Percentiles rank a stretch among this genome's conserved stretches.
These are phyloP conservation scores for Lucilia sericata DNA, from an alignment of 1,140 invertebrate species.

Conservation along the genomic window DNA sequence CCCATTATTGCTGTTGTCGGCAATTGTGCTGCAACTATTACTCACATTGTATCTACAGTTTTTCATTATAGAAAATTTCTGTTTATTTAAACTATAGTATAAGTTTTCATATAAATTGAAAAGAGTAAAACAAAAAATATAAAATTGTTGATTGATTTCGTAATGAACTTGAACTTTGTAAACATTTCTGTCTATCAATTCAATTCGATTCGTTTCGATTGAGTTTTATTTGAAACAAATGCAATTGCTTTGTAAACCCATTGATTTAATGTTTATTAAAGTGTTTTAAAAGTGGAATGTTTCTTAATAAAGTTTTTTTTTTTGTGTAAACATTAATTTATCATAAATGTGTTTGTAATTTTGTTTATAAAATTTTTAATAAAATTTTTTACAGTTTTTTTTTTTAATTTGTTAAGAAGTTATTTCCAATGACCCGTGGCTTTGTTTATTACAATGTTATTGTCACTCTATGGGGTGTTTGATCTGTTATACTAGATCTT, in stretches of 20 bases:
- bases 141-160: slow-evolving; percentile 34
- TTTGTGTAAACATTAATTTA: slow-evolving; percentile 30
- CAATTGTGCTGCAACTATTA: background rate
- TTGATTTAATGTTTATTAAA: background rate
- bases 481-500: background rate
- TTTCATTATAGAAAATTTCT: background rate
- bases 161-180: slow-evolving; percentile 39
- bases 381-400: background rate
- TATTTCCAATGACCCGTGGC: background rate
- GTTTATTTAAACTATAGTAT: background rate
- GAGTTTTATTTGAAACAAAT: background rate
- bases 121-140: background rate
- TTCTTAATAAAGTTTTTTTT: slow-evolving; percentile 1
- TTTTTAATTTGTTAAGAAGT: background rate
- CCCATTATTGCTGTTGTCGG: background rate
- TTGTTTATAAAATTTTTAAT: background rate
- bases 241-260: background rate
- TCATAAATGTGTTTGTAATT: slow-evolving; percentile 3
- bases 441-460: slow-evolving; percentile 29
- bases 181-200: slow-evolving; percentile 25
- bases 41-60: background rate
- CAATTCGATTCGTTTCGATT: background rate
- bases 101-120: background rate
- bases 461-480: slow-evolving; percentile 13
- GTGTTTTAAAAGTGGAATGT: background rate